These are phyloP conservation scores for Galbula dea DNA, from an alignment of 2,113 vertebrate genomes.

Conservation along the genomic window DNA sequence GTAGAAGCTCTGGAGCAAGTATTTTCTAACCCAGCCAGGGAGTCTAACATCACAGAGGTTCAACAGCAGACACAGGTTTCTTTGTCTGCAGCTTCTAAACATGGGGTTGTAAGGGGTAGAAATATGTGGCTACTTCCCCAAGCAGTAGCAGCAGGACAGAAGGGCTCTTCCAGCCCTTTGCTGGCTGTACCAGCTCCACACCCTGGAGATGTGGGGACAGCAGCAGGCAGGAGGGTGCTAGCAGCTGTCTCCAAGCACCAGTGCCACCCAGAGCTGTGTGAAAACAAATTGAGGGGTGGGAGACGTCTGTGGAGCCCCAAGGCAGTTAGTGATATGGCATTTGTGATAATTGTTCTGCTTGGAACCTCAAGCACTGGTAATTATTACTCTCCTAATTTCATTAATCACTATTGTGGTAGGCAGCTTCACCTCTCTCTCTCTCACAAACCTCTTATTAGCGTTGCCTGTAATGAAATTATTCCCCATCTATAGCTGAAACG, in stretches of 20 bases:
- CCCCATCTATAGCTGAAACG: neutral
- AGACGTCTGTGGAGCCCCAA: neutral
- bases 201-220: accelerated
- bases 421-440: slow-evolving; percentile 46
- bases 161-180: neutral
- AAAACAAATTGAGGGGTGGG: neutral
- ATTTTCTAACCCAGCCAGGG: neutral
- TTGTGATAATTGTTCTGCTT: slow-evolving; percentile 23
- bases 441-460: slow-evolving; percentile 28
- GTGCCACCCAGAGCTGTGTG: accelerated
- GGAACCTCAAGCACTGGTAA: slow-evolving; percentile 36
- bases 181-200: neutral
- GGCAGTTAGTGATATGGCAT: neutral
- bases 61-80: neutral
- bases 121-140: neutral
- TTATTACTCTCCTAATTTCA: slow-evolving; percentile 39
- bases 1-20: neutral
- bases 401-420: slow-evolving; percentile 52
- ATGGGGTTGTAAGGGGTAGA: accelerated
- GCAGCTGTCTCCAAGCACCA: accelerated
- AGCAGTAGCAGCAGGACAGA: neutral
- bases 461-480: neutral
- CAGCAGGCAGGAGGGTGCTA: neutral
- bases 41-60: neutral
- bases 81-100: neutral